These are phyloP conservation scores for Linnaemya vulpina DNA, from an alignment of 2,888 invertebrate species.

Conservation along the genomic window DNA sequence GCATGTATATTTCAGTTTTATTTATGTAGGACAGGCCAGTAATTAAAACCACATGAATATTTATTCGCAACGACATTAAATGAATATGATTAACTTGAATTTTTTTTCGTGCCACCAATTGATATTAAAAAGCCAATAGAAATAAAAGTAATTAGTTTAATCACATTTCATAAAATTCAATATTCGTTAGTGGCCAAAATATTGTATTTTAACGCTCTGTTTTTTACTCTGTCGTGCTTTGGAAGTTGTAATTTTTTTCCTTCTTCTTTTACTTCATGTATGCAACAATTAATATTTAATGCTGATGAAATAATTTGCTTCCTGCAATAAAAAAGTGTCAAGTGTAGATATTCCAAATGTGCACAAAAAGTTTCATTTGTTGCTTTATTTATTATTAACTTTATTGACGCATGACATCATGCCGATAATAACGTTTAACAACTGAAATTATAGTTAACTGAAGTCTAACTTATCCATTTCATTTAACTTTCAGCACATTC, in stretches of 20 bases:
- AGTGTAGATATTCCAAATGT: too few relatives aligned
- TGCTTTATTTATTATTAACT: not conserved
- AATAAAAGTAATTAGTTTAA: not conserved
- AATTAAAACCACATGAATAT: not conserved
- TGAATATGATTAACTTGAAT: not conserved
- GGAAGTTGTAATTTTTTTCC: not conserved
- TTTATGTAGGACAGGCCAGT: not conserved
- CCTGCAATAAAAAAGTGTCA: not conserved
- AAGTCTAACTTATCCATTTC: constrained; percentile 29
- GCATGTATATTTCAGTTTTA: not conserved
- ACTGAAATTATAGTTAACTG: constrained; percentile 12
- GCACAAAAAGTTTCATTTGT: too few relatives aligned
- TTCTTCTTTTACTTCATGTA: not conserved
- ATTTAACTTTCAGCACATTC: constrained; percentile 29
- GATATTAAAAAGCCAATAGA: not conserved
- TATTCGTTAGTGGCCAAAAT: not conserved
- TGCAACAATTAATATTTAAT: constrained; percentile 5
- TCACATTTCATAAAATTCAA: not conserved
- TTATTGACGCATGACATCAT: not conserved
- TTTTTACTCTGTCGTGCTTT: not conserved
- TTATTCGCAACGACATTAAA: not conserved
- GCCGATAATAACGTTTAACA: constrained; percentile 12
- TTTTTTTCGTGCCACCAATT: not conserved
- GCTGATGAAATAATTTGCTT: not conserved
- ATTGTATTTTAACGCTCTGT: not conserved